Base-by-base conservation (phyloP, 2,888 invertebrate species). In the Litoditis marina region DNA sequence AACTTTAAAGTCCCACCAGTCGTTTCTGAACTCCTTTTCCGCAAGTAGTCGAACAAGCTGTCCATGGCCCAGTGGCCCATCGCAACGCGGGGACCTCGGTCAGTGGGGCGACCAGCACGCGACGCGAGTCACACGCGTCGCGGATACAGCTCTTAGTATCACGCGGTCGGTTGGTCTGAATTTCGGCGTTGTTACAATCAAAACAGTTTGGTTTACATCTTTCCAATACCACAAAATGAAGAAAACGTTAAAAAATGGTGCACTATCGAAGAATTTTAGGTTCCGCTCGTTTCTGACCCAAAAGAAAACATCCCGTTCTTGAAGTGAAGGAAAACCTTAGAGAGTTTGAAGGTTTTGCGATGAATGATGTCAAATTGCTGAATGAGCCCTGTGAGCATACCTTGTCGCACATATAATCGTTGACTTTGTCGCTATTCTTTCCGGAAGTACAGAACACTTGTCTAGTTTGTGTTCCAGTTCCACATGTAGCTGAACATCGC, bases 381-480 rank as follows among this genome's bases (percentile, higher is more conserved):
- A 25, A 13, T 53, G 19, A 36, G 6, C 19, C 32, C n/a, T 16
- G 27, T 11, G 5, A 27, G 36, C 58, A 36, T 31, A 73, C 74
- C 64, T 68, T 63, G 52, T 69, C 66, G 50, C 77, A 77, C 25
- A 64, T 60, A 8, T 50, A 57, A 22, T 69, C 70, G 47, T 73
- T 66, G 22, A 73, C 61, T 8, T 46, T 51, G 6, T 47, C 68
- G 22, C 51, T 52, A 22, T 55, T 60, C 8, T 67, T 47, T 31
- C 74, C 74, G 31, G 66, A 57, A n/a, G 67, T 63, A 79, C 90
- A 90, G 8, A 84, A 84, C 11, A 90, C 87, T 27, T 85, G 84
- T 62, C 90, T 85, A 27, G 85, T 86, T 66, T 87, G 85, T 65
- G 87, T 84, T 2, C 89, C 90, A 47, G 85, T 85, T 1, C 89